Conservation (phyloP, 2,113 vertebrate species). For the Heterocephalus glaber region DNA sequence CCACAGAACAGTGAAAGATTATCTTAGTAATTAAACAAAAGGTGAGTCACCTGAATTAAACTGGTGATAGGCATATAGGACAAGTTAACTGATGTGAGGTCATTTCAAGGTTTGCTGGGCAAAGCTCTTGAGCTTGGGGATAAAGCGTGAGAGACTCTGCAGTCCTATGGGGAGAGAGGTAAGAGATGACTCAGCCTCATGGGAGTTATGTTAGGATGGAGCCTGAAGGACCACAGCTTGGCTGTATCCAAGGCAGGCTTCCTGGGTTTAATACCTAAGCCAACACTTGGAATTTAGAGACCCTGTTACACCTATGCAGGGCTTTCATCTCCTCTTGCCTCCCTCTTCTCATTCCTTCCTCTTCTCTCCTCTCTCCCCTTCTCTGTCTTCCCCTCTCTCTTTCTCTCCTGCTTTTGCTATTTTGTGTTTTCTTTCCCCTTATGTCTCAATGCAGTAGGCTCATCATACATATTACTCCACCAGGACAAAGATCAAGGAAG, state of each 20-base stretch:
- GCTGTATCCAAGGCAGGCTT: not conserved
- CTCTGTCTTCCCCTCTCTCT: no score
- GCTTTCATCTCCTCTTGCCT: not conserved
- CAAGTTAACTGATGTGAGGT: not conserved
- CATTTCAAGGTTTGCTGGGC: not conserved
- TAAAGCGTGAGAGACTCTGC: not conserved
- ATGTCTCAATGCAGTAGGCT: not conserved
- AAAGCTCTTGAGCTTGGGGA: not conserved
- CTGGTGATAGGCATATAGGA: not conserved
- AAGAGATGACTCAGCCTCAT: rapidly evolving
- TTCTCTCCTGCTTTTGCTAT: not conserved
- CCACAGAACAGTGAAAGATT: not conserved
- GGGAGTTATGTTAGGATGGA: rapidly evolving
- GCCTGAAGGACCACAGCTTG: rapidly evolving
- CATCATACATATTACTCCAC: not conserved
- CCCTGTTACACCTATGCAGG: not conserved
- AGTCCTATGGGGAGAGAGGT: rapidly evolving
- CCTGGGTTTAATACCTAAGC: not conserved
- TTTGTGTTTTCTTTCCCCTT: not conserved
- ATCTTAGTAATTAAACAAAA: not conserved
- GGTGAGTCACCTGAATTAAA: not conserved
- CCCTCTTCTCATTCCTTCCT: not conserved
- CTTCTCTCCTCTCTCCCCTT: not conserved
- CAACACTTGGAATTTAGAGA: not conserved
- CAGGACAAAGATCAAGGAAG: not conserved